A percentile compares a stretch with the other conserved stretches of the same genome.
phyloP scores from a whole-genome alignment of 2,113 vertebrate species.

The Aythya baeri region DNA sequence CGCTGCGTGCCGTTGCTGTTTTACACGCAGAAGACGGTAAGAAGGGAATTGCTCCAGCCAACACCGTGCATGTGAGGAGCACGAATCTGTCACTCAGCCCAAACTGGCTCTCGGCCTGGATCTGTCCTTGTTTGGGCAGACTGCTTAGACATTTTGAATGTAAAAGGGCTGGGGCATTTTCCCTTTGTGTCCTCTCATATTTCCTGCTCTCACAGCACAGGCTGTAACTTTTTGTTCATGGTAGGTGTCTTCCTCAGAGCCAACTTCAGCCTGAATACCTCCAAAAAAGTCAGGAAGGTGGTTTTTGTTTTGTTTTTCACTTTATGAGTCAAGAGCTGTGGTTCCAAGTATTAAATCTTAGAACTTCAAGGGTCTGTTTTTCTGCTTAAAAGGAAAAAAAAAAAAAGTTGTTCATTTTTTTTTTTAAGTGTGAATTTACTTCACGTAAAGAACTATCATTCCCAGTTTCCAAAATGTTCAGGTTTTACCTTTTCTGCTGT shows the following conservation, averaged over 20 bases:
- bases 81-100: background rate
- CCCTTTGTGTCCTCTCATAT: background rate
- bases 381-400: background rate
- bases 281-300: background rate
- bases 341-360: background rate
- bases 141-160: background rate
- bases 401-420: background rate
- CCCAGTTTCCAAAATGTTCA: background rate
- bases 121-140: slow-evolving; percentile 27
- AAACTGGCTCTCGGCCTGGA: background rate
- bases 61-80: background rate
- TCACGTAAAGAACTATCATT: background rate
- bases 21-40: background rate
- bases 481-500: background rate
- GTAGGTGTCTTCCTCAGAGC: background rate
- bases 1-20: background rate
- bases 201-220: slow-evolving; percentile 15
- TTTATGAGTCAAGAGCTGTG: background rate
- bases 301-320: background rate
- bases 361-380: background rate
- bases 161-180: background rate
- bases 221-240: background rate
- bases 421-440: background rate
- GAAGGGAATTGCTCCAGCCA: slow-evolving; percentile 9
- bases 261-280: background rate